Evolutionary conservation across 2,888 invertebrate genomes (phyloP), one percentile per base, ranked within the genome.

Genomic region (Choreutis nemorana): DNA sequence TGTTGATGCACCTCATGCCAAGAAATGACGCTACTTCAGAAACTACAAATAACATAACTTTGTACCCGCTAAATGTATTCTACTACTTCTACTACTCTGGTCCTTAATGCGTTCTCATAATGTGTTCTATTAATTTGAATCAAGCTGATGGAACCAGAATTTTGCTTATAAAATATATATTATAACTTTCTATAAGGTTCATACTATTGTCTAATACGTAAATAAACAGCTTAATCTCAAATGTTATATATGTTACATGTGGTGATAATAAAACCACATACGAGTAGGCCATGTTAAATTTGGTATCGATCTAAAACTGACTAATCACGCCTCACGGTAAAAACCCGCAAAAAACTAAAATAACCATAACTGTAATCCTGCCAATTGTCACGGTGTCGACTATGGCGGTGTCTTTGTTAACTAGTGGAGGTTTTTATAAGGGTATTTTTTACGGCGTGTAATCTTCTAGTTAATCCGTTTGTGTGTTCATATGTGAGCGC

Each of bases 401-500:
- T 44, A 53, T 45, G 63, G 45, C 77, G 73, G 77, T 68, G 66
- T 72, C 73, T 75, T 75, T 77, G 71, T 67, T 51, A 46, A 38
- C 25, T 41, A 45, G 39, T 43, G 32, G 39, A 46, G 47, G 39
- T 70, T 75, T 70, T 66, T 54, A n/a, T n/a, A n/a, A n/a, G n/a
- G n/a, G n/a, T n/a, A n/a, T n/a, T n/a, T n/a, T n/a, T n/a, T n/a
- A n/a, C n/a, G 42, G 46, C 58, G 57, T 66, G 67, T 77, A 77
- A 78, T 77, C 75, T 71, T 58, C 50, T 47, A 40, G 57, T 56
- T 78, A 78, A 78, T 75, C 78, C 73, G 66, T 75, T 78, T 75
- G 66, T 71, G 64, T 66, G 55, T 59, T 68, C 77, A 78, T 73
- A 78, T 78, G 78, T 63, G 70, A 50, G 46, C 48, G 45, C 40